Base-by-base conservation (phyloP, 2,888 invertebrate species). In the Thymelicus sylvestris region DNA sequence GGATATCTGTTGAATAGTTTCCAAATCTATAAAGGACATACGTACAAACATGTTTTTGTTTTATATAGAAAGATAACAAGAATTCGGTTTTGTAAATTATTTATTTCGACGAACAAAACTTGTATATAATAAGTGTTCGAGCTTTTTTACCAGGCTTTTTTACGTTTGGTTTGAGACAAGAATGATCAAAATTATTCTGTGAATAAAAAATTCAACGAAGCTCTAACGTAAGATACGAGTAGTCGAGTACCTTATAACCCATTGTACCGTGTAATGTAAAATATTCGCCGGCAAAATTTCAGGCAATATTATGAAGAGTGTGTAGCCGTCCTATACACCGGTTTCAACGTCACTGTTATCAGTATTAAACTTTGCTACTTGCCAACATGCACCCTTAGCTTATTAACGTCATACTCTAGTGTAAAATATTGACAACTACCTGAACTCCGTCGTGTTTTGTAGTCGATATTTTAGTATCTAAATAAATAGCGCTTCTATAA, bases 341-440 rank as follows among this genome's bases (percentile, higher is more conserved):
- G 86, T 85, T 83, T 77, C 80, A 78, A 80, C 83, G 83, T 86
- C 85, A 85, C 81, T 80, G 81, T 86, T 89, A 89, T 88, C 87
- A 83, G 82, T 57, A 52, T 79, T 80, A 76, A 81, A 82, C 79
- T 83, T 82, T 74, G 76, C 76, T 78, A 79, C 80, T 82, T 76
- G 74, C 75, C 52, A 83, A 85, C 80, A 83, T 78, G 78, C 77
- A 60, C 57, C 38, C 38, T 41, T 61, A 41, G 41, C 44, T 57
- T 57, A 55, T 66, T 66, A 66, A 41, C n/a, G 24, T 50, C 19
- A 66, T 66, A 38, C 57, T 44, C 8, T 66, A 59, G 24, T 39
- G 39, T 55, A 55, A 52, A 65, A 65, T 65, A 65, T 65, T 50
- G 24, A 24, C n/a, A 55, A 24, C 24, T 24, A 55, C 10, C 12